Conservation (phyloP, 2,888 invertebrate species). For the Resseliella maxima region DNA sequence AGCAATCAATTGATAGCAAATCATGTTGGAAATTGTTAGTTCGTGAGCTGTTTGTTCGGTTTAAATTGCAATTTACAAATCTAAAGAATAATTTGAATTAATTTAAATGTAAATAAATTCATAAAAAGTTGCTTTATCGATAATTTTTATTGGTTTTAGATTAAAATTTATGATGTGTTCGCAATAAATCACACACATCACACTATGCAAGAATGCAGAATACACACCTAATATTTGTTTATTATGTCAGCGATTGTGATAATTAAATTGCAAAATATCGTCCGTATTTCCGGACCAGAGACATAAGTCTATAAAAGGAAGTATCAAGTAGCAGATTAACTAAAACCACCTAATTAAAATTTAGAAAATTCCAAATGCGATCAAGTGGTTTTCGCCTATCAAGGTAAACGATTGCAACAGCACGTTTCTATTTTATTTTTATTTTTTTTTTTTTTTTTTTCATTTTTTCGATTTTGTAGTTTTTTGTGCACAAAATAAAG, state of each 20-base stretch:
- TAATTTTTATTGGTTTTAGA: background rate
- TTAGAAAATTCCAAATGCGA: background rate
- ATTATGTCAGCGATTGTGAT: too few species aligned
- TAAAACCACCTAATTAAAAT: background rate
- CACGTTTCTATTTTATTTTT: background rate
- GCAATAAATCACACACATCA: too few species aligned
- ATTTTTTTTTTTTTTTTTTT: too few species aligned
- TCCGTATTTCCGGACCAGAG: background rate
- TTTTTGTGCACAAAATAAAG: background rate
- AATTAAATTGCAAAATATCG: too few species aligned
- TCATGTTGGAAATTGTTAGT: background rate
- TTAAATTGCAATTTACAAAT: background rate
- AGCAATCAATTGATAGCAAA: background rate
- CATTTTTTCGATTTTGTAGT: too few species aligned
- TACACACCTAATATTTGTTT: too few species aligned
- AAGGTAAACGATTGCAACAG: background rate
- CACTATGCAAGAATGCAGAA: too few species aligned
- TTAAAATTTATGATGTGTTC: background rate
- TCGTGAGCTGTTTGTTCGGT: constrained; percentile 4
- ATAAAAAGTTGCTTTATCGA: background rate
- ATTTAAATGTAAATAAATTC: background rate
- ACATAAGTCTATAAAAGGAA: too few species aligned
- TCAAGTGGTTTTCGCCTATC: background rate
- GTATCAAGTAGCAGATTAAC: background rate
- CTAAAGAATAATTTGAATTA: background rate